phyloP scores from a whole-genome alignment of 2,888 invertebrate species.

The Arrhopalites spinosus region DNA sequence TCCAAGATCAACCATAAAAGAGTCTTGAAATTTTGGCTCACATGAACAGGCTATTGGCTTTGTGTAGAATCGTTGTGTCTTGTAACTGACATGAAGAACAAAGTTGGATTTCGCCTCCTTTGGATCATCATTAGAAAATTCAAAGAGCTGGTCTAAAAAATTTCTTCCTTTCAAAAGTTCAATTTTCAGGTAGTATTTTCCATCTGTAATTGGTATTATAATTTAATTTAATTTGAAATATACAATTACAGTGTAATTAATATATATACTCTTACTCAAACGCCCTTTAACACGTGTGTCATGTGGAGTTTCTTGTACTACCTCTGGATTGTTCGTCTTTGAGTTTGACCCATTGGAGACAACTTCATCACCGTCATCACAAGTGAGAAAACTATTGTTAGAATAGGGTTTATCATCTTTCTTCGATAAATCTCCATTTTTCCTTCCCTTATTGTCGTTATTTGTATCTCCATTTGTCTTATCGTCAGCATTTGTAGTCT shows the following conservation, averaged over 20 bases:
- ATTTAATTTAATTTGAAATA: neutral
- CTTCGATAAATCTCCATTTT: neutral
- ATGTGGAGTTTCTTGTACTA: constrained; percentile 6
- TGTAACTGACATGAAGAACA: constrained; percentile 45
- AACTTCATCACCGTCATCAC: neutral
- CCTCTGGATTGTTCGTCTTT: neutral
- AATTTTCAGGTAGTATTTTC: constrained; percentile 42
- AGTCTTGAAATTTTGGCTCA: constrained; percentile 45
- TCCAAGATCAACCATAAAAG: constrained; percentile 47
- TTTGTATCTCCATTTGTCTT: neutral
- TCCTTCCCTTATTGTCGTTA: neutral
- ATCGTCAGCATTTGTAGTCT: neutral
- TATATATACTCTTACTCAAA: neutral
- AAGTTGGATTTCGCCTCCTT: constrained; percentile 25
- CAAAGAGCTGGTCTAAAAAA: constrained; percentile 45
- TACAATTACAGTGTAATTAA: neutral
- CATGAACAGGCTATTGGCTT: constrained; percentile 37
- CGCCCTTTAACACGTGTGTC: neutral
- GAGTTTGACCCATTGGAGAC: neutral
- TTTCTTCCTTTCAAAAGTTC: constrained; percentile 42
- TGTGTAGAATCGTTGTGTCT: constrained; percentile 43
- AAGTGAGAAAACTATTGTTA: neutral
- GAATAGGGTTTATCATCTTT: neutral
- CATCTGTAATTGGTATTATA: constrained; percentile 15
- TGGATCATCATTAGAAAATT: constrained; percentile 30